A percentile compares a stretch with the other conserved stretches of the same genome.
Evolutionary conservation across 2,888 invertebrate genomes (phyloP).

Genomic region (Eupithecia subfuscata): DNA sequence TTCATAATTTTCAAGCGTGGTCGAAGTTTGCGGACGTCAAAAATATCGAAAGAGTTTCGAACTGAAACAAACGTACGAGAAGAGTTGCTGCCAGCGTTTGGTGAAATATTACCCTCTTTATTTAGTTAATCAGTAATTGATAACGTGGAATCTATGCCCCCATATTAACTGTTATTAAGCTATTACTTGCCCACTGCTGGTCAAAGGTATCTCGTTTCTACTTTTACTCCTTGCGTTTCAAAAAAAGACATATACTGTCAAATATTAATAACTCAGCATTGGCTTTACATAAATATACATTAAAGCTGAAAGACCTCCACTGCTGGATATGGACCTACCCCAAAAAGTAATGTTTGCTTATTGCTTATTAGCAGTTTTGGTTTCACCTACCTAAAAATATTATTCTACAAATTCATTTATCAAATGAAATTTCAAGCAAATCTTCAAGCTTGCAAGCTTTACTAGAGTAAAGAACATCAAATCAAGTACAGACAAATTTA

Average conservation of each 20-base stretch:
- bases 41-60: slow-evolving; percentile 43
- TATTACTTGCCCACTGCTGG: neutral
- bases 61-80: slow-evolving; percentile 15
- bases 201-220: neutral
- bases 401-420: neutral
- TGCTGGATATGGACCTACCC: neutral
- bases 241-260: neutral
- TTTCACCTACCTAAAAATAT: neutral
- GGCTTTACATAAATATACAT: neutral
- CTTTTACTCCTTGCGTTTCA: neutral
- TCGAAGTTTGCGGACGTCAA: slow-evolving; percentile 51
- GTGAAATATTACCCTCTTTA: neutral
- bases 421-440: slow-evolving; percentile 7
- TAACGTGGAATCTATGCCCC: neutral
- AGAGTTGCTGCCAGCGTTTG: neutral
- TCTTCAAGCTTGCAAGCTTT: slow-evolving; percentile 3
- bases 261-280: neutral
- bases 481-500: slow-evolving; percentile 20
- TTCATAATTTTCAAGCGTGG: slow-evolving; percentile 64
- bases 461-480: slow-evolving; percentile 4
- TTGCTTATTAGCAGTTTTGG: neutral
- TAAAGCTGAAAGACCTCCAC: neutral
- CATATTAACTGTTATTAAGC: neutral
- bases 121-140: neutral
- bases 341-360: neutral